Percentiles rank a stretch among this genome's conserved stretches.
phyloP scores from a whole-genome alignment of 2,797 vertebrate genomes.

The Triplophysa yarkandensis region DNA sequence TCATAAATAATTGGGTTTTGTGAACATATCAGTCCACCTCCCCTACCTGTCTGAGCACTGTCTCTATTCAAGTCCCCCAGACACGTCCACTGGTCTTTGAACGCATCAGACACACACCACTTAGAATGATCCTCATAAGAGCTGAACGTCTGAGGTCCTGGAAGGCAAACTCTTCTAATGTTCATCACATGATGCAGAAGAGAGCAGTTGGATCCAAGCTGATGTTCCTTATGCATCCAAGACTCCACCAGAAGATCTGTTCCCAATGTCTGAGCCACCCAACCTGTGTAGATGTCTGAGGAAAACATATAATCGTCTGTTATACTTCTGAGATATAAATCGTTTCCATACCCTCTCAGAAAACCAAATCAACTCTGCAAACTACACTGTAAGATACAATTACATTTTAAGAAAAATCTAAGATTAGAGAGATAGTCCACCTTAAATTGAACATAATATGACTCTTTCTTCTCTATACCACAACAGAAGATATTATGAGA shows the following conservation, averaged over 20 bases:
- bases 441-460: too few relatives aligned
- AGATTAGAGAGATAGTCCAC: too few relatives aligned
- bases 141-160: conserved; percentile 69
- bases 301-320: not conserved
- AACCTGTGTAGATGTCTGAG: conserved; percentile 87
- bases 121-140: conserved; percentile 88
- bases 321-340: too few relatives aligned
- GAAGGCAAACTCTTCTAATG: conserved; percentile 72
- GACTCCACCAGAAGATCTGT: conserved; percentile 84
- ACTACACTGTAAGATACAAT: too few relatives aligned
- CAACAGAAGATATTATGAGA: too few relatives aligned
- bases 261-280: conserved; percentile 85
- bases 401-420: too few relatives aligned
- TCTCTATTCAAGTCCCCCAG: conserved; percentile 90
- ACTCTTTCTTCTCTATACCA: too few relatives aligned
- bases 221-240: conserved; percentile 77
- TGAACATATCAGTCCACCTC: conserved; percentile 86
- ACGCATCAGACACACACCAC: conserved; percentile 84
- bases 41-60: conserved; percentile 77
- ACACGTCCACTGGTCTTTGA: conserved; percentile 79
- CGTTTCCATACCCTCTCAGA: too few relatives aligned
- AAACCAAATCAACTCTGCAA: too few relatives aligned
- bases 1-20: conserved; percentile 79
- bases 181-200: conserved; percentile 85
- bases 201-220: conserved; percentile 89